A percentile compares a stretch with the other conserved stretches of the same genome.
Conservation (phyloP, 2,797 vertebrate genomes). For the Stomatorhinus walkeri region DNA sequence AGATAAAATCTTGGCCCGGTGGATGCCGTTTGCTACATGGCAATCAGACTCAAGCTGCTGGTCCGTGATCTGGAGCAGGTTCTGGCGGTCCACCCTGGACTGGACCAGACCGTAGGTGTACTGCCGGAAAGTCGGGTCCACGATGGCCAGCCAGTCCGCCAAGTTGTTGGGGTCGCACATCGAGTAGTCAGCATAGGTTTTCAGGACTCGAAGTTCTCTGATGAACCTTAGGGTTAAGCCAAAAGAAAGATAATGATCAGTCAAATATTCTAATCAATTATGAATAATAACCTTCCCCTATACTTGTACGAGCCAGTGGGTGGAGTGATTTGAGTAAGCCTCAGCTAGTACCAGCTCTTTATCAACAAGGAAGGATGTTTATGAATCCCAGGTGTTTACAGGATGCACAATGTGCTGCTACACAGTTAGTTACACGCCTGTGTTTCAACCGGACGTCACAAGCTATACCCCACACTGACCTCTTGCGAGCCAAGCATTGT, state of each 20-base stretch:
- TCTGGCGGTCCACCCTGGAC: conserved; percentile 76
- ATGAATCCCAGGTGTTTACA: not conserved
- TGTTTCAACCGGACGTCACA: not conserved
- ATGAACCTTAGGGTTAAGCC: conserved; percentile 66
- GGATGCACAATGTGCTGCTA: not conserved
- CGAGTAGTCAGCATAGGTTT: conserved; percentile 89
- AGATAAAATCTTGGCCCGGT: conserved; percentile 77
- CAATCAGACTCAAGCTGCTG: conserved; percentile 86
- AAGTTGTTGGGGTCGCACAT: conserved; percentile 93
- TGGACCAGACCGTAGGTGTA: conserved; percentile 90
- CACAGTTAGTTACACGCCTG: not conserved
- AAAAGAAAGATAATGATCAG: not conserved
- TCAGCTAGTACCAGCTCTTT: not conserved
- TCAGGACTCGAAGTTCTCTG: conserved; percentile 84
- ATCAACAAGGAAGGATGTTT: not conserved
- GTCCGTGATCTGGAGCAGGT: conserved; percentile 75
- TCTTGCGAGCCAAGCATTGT: conserved; percentile 77
- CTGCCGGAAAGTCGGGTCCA: conserved; percentile 86
- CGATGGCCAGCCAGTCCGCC: conserved; percentile 80
- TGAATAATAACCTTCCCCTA: not conserved
- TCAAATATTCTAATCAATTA: not conserved
- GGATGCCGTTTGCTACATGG: conserved; percentile 70
- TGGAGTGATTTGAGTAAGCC: not conserved
- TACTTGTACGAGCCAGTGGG: not conserved
- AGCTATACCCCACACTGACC: conserved; percentile 48